phyloP scores from a whole-genome alignment of 2,113 vertebrate species.

The Desmodus rotundus region DNA sequence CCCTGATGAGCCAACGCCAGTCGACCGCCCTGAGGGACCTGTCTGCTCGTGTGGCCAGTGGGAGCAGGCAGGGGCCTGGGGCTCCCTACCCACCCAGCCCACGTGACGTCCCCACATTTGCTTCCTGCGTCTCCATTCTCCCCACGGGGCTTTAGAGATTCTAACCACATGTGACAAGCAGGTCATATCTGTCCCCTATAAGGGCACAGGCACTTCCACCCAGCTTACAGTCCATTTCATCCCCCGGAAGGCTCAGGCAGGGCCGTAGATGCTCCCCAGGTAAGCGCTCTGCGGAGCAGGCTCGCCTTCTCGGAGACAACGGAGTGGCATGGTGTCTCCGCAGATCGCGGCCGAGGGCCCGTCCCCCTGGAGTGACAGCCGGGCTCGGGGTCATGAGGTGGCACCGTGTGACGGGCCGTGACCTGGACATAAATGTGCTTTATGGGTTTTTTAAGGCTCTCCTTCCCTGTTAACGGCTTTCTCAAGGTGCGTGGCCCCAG shows the following conservation, averaged over 20 bases:
- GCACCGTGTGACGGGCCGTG: slow-evolving; percentile 34
- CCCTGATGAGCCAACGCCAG: background rate
- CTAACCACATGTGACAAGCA: background rate
- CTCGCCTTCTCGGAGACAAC: slow-evolving; percentile 44
- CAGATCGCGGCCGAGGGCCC: background rate
- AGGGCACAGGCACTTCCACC: background rate
- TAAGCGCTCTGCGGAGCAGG: slow-evolving; percentile 29
- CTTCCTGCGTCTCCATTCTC: background rate
- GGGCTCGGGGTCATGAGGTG: background rate
- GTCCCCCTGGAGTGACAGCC: background rate
- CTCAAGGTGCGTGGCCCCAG: background rate
- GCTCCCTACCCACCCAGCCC: background rate
- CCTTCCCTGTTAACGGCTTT: background rate
- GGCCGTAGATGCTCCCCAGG: slow-evolving; percentile 17
- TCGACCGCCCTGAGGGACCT: background rate
- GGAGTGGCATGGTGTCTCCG: background rate
- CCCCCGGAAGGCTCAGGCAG: slow-evolving; percentile 14
- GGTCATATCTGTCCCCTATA: background rate
- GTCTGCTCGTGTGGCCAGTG: background rate
- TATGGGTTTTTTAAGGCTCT: slow-evolving; percentile 40
- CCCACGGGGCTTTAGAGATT: background rate
- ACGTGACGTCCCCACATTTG: background rate
- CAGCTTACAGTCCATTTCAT: slow-evolving; percentile 38
- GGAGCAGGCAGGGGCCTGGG: background rate
- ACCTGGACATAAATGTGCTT: slow-evolving; percentile 24